Percentiles rank a stretch among this genome's conserved stretches.
These are phyloP conservation scores for Volucella zonaria DNA, from an alignment of 2,888 invertebrate genomes.

Conservation along the genomic window DNA sequence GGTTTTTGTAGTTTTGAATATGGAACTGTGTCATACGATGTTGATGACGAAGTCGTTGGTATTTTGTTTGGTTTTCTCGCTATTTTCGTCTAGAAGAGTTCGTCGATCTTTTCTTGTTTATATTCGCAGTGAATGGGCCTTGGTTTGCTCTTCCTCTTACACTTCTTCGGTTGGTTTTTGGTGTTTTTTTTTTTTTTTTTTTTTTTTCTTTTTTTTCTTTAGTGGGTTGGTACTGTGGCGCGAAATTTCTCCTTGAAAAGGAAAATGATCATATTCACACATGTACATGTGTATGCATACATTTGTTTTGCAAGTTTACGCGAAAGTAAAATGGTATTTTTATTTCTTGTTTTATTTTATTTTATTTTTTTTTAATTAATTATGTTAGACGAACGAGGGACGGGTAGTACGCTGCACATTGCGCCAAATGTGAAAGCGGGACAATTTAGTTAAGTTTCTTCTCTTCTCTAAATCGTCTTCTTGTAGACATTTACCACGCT, in stretches of 20 bases:
- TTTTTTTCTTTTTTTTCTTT: too few species aligned
- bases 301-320: too few species aligned
- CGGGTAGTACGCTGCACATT: background rate
- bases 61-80: constrained; percentile 11
- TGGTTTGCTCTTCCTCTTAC: background rate
- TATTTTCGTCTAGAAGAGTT: constrained; percentile 27
- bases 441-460: constrained; percentile 43
- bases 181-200: too few species aligned
- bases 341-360: too few species aligned
- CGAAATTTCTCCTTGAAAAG: too few species aligned
- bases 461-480: constrained; percentile 9
- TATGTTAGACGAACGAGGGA: constrained; percentile 19
- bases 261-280: too few species aligned
- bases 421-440: constrained; percentile 67
- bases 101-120: constrained; percentile 51
- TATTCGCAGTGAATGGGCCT: constrained; percentile 20
- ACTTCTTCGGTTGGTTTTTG: background rate
- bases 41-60: constrained; percentile 34
- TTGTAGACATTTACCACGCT: background rate
- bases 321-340: background rate
- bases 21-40: constrained; percentile 55
- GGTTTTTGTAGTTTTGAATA: constrained; percentile 33
- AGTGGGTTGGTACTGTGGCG: too few species aligned
- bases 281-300: too few species aligned
- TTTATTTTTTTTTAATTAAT: background rate